Evolutionary conservation across 2,888 invertebrate species (phyloP).

Genomic region (Papilio demoleus): DNA sequence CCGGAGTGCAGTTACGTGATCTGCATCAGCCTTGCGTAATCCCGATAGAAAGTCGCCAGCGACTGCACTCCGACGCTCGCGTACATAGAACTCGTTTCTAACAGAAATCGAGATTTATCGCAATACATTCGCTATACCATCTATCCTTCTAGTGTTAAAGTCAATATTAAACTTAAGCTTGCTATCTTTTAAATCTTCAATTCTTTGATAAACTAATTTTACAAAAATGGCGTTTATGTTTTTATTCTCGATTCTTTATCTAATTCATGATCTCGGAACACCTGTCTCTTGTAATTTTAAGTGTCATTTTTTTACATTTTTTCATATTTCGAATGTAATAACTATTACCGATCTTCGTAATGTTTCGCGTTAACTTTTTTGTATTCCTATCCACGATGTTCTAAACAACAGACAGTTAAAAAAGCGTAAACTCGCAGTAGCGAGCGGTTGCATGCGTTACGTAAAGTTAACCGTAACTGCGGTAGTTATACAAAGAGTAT

Average conservation of each 20-base stretch:
- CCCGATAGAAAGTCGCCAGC: constrained; percentile 76
- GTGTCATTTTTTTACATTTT: neutral
- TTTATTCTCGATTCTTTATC: neutral
- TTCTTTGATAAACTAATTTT: neutral
- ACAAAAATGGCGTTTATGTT: no score
- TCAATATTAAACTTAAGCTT: neutral
- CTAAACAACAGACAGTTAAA: neutral
- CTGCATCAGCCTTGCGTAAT: constrained; percentile 76
- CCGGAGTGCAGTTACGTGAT: constrained; percentile 79
- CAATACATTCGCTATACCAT: constrained; percentile 47
- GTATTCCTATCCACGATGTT: neutral
- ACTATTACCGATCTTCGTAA: neutral
- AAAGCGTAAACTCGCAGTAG: constrained; percentile 22
- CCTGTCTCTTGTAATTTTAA: neutral
- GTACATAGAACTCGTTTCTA: constrained; percentile 67
- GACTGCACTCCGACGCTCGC: constrained; percentile 73
- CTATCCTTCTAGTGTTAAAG: neutral
- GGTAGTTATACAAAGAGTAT: constrained; percentile 67
- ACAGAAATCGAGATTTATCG: constrained; percentile 66
- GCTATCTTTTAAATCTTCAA: neutral
- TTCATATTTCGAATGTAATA: neutral
- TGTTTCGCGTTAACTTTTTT: neutral
- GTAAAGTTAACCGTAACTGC: constrained; percentile 60
- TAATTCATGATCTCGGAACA: neutral
- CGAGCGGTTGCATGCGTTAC: constrained; percentile 55